Evolutionary conservation across 2,113 vertebrate genomes (phyloP).

Genomic region (Hipposideros armiger): DNA sequence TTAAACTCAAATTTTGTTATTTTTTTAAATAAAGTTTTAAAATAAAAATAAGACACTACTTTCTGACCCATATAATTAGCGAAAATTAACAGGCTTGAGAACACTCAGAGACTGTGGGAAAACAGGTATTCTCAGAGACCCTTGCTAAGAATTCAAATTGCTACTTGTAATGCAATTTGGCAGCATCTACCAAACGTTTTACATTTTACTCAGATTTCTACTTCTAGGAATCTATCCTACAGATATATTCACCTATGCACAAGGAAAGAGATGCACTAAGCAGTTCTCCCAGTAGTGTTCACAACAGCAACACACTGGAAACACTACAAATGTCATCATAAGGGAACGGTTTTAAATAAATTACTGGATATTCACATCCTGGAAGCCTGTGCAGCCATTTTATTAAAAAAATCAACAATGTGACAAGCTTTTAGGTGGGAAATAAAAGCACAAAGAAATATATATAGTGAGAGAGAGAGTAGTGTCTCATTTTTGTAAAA

Average conservation of each 20-base stretch:
- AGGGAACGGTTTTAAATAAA: constrained; percentile 1
- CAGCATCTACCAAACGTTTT: neutral
- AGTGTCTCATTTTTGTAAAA: neutral
- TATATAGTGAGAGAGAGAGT: neutral
- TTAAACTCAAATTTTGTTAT: neutral
- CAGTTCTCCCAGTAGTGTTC: neutral
- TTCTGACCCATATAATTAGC: neutral
- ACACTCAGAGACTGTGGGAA: neutral
- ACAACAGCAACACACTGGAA: constrained; percentile 27
- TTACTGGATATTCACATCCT: neutral
- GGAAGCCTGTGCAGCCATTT: neutral
- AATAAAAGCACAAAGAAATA: constrained; percentile 13
- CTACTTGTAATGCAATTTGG: neutral
- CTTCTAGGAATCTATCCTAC: constrained; percentile 6
- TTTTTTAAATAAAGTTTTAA: constrained; percentile 28
- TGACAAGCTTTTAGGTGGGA: constrained; percentile 11
- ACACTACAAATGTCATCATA: neutral
- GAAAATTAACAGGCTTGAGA: constrained; percentile 1
- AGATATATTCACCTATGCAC: neutral
- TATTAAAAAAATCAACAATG: neutral
- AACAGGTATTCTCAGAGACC: neutral
- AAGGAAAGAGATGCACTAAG: neutral
- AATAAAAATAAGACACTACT: constrained; percentile 37
- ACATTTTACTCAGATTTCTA: constrained; percentile 42
- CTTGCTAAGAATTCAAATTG: neutral